Evolutionary conservation across 2,888 invertebrate species (phyloP), one percentile per base, ranked within the genome.

Genomic region (Tribolium freemani): DNA sequence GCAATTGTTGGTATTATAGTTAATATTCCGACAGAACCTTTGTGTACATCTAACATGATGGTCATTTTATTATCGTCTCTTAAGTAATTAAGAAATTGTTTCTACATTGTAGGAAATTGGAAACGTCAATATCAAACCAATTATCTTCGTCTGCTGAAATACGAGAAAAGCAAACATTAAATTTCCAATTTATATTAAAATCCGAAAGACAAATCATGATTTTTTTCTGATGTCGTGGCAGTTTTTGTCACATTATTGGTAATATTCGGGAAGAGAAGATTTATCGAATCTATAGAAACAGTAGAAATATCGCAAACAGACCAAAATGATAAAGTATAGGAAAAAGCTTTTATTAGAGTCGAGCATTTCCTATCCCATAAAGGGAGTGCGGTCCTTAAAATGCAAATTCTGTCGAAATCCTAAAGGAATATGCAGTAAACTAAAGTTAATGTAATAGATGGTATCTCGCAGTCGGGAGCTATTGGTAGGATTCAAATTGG

Each of bases 401-500:
- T 81, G 80, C 79, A 81, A 81, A 81, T 81, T 75, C 78, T 73
- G 72, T 75, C 75, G 78, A 76, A 78, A 78, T 81, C 81, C 80
- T 78, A 74, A 76, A 79, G 81, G 81, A 81, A 80, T 80, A 81
- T 81, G 81, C 80, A 81, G 81, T 81, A 81, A 82, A 81, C 81
- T 79, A 78, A 79, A 80, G 79, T 82, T 82, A 82, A 82, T 81
- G 80, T 81, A 79, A 82, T 81, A 82, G 81, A 82, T 82, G 77
- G 78, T 81, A 82, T 81, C 82, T 78, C 75, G 69, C 71, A 76
- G 76, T 77, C 72, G 72, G 78, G 75, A 76, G 78, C 80, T 81
- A 82, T 82, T 80, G 80, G 79, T 80, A 58, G 76, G 76, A 79
- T 81, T 79, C 77, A 75, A 81, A 81, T 75, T 78, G 77, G 77